Evolutionary conservation across 2,797 vertebrate species (phyloP).

Genomic region (Otus scops): DNA sequence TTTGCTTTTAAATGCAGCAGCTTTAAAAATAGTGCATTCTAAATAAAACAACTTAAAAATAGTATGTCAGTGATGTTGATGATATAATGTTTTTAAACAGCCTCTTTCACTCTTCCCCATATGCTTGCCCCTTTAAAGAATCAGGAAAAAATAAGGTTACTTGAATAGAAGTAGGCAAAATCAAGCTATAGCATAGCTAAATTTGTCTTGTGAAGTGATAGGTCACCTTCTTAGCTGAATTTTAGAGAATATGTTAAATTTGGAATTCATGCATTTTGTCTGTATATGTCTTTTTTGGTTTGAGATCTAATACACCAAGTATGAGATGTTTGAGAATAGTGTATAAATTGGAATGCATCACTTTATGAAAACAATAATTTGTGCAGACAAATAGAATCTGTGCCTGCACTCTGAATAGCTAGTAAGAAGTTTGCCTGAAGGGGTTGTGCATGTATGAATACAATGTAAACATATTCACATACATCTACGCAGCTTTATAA

Average conservation of each 20-base stretch:
- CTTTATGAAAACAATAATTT: background rate
- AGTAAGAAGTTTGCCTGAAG: background rate
- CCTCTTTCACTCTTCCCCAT: background rate
- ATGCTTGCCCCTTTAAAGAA: background rate
- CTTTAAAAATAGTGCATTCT: conserved; percentile 6
- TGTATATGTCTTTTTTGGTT: background rate
- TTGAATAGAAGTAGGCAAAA: background rate
- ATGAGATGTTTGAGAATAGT: background rate
- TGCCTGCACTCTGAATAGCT: background rate
- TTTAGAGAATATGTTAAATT: background rate
- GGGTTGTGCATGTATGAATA: background rate
- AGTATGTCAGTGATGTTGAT: background rate
- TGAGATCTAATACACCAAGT: background rate
- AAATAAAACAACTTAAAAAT: conserved; percentile 33
- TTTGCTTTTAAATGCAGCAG: conserved; percentile 9
- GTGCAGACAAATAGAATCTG: background rate
- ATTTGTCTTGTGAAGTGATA: background rate
- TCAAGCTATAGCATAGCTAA: background rate
- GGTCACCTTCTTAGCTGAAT: conserved; percentile 24
- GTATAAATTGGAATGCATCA: background rate
- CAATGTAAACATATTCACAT: background rate
- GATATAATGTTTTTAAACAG: background rate
- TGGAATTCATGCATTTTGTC: conserved; percentile 9
- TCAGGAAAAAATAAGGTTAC: background rate
- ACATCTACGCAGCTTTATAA: background rate